Base-by-base conservation (phyloP, 2,113 vertebrate genomes). In the Irena cyanogastra region DNA sequence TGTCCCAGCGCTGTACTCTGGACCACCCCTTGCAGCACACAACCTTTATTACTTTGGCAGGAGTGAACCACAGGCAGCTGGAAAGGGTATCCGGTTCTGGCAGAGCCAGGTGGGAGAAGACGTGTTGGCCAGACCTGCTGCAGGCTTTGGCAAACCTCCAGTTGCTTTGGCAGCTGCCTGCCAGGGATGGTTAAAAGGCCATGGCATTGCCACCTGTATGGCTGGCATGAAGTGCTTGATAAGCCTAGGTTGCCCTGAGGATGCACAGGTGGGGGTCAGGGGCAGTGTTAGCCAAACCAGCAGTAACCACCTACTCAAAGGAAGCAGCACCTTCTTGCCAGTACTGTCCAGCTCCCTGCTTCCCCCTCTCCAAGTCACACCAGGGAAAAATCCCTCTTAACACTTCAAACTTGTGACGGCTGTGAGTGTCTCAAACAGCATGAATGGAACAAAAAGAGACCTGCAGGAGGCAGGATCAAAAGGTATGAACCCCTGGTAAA, bases 121-220 rank as follows among this genome's bases (percentile, higher is more conserved):
- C 1, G 0, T 4, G 0, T 37, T 44, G 49, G 39, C 74, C 16
- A 11, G 47, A 65, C 39, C 52, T 8, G 4, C 71, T 77, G 52
- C 45, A 69, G 66, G 66, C 31, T 87, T 94, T 89, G 72, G 64
- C 86, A 54, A 56, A 33, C 26, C 63, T 71, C 19, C 21, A 10
- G 23, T 66, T 57, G 20, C 64, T 93, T 81, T 5, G 5, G 68
- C 80, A 87, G 35, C 84, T 81, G 50, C 69, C 64, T 91, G n/a
- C 64, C 69, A 87, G 68, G 28, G 16, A 21, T 83, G 37, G 39
- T 89, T 94, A 59, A 94, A 89, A 96, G 76, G 54, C 83, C 9
- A 0, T 54, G 68, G 59, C 68, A 18, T 75, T 70, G 47, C 42
- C 2, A 8, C 53, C 50, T 88, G 54, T 9, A 0, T 45, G 16